Evolutionary conservation across 2,113 vertebrate species (phyloP).

Genomic region (Plestiodon gilberti): DNA sequence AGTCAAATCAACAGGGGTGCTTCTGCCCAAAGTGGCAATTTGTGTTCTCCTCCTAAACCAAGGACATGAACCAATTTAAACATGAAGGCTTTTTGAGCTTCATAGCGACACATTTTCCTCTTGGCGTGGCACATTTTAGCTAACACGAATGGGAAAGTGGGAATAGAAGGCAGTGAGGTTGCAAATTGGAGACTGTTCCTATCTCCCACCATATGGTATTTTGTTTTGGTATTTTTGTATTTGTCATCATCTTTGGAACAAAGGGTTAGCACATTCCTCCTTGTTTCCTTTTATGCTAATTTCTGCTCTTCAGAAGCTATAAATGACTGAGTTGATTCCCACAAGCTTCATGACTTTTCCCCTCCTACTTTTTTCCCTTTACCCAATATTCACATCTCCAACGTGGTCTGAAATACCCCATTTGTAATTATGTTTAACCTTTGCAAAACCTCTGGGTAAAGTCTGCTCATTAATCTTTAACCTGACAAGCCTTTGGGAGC

Average conservation of each 20-base stretch:
- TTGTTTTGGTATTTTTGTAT: constrained; percentile 34
- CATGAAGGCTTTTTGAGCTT: constrained; percentile 4
- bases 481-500: constrained; percentile 75
- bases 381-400: constrained; percentile 73
- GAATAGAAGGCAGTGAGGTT: constrained; percentile 58
- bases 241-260: constrained; percentile 60
- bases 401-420: constrained; percentile 75
- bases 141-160: constrained; percentile 35
- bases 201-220: constrained; percentile 58
- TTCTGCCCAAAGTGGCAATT: constrained; percentile 8
- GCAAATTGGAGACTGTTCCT: constrained; percentile 43
- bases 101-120: constrained; percentile 7
- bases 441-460: constrained; percentile 80
- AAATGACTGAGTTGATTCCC: constrained; percentile 70
- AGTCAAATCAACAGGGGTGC: neutral
- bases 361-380: constrained; percentile 41
- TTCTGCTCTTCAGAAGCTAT: constrained; percentile 48
- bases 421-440: constrained; percentile 85
- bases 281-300: constrained; percentile 65
- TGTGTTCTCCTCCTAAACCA: constrained; percentile 23
- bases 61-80: neutral
- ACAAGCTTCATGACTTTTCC: constrained; percentile 68
- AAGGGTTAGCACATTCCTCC: constrained; percentile 54
- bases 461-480: constrained; percentile 83
- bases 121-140: constrained; percentile 18